A percentile compares a stretch with the other conserved stretches of the same genome.
Conservation (phyloP, 2,797 vertebrate species). For the Sciaenops ocellatus region DNA sequence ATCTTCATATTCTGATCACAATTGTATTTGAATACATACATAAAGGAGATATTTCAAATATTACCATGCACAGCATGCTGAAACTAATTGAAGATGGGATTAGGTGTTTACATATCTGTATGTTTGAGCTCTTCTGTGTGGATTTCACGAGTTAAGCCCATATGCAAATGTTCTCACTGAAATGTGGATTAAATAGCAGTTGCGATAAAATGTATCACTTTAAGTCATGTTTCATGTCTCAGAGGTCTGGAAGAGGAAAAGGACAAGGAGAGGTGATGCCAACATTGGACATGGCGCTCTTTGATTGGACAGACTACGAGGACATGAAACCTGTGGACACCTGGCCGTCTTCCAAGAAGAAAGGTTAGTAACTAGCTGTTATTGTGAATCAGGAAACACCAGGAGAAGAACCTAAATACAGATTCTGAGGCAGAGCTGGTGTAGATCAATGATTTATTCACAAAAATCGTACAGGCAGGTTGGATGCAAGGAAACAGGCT, state of each 20-base stretch:
- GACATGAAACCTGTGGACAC: constrained; percentile 93
- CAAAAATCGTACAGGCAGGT: no score
- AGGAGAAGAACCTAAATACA: no score
- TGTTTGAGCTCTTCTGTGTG: not conserved
- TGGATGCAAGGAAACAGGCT: no score
- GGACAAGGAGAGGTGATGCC: constrained; percentile 94
- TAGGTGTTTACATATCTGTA: constrained; percentile 7
- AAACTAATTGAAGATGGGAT: constrained; percentile 19
- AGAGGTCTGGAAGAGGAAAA: constrained; percentile 81
- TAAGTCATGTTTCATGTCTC: constrained; percentile 29
- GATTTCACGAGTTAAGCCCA: not conserved
- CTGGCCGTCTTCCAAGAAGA: constrained; percentile 92
- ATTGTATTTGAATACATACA: constrained; percentile 13
- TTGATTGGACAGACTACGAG: constrained; percentile 99
- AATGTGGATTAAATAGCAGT: not conserved
- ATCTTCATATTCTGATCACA: constrained; percentile 49
- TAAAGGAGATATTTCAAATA: constrained; percentile 5
- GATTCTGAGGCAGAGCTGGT: no score
- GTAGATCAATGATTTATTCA: no score
- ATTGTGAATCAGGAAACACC: no score
- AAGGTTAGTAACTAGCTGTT: constrained; percentile 82
- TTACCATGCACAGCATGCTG: not conserved
- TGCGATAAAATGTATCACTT: not conserved
- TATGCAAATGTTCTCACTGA: constrained; percentile 18
- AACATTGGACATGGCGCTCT: constrained; percentile 96